Base-by-base conservation (phyloP, 2,888 invertebrate species). In the Drosophila testacea region DNA sequence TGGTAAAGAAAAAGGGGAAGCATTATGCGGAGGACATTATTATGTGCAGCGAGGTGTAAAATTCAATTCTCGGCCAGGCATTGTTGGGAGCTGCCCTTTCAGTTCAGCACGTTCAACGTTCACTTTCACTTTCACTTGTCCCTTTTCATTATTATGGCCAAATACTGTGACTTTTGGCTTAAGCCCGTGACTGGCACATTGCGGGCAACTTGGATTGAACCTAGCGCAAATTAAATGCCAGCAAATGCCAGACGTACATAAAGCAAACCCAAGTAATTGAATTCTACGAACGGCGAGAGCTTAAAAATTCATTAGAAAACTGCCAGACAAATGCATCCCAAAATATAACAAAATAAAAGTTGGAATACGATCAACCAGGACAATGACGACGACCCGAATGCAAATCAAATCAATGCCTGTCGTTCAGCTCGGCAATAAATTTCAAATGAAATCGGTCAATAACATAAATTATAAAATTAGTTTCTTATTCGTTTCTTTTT, bases 391-490 rank as follows among this genome's bases (percentile, higher is more conserved):
- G 55, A 62, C 13, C 36, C 61, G 36, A 62, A 63, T 74, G 57
- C 64, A 75, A 61, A 62, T 55, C 59, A 68, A 72, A 73, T 74
- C 70, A 70, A 70, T 63, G 69, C 52, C 50, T 46, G 64, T 28
- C 66, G 36, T 36, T 71, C 73, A 42, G 44, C 59, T 39, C 27
- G 52, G 39, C 52, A 67, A 79, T 79, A 71, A 75, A 73, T 73
- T 64, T 61, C 47, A 59, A 66, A 62, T 72, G 59, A 74, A 83
- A 64, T 50, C 66, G 66, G 73, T 77, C 79, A 79, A 75, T 75
- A 74, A 72, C 73, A 77, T 73, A 82, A 79, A 86, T 88, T 88
- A 81, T 78, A 81, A 81, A 83, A 83, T 82, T 77, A 76, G 71
- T 84, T 83, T 79, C 47, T 70, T 50, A 81, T 65, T 77, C 72